Evolutionary conservation across 2,113 vertebrate species (phyloP).

Genomic region (Oxygymnocypris stewartii): DNA sequence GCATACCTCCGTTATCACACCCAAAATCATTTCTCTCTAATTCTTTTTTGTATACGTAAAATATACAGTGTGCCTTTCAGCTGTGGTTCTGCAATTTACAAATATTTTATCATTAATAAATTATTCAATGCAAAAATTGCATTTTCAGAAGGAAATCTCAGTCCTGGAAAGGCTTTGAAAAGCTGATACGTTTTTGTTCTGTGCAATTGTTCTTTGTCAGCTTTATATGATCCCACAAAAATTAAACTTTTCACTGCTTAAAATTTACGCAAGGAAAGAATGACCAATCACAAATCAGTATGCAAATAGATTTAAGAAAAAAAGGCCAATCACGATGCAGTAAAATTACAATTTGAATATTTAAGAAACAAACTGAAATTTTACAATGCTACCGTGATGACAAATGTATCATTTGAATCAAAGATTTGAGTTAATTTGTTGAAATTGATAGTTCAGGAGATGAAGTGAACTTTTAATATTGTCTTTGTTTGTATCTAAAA

Average conservation of each 20-base stretch:
- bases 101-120: slow-evolving; percentile 17
- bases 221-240: not conserved
- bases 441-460: not conserved
- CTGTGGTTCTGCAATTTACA: not conserved
- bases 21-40: not conserved
- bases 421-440: not conserved
- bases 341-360: not conserved
- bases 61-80: not conserved
- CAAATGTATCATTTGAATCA: not conserved
- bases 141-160: not conserved
- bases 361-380: not conserved
- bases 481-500: not conserved
- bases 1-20: slow-evolving; percentile 14
- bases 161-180: not conserved
- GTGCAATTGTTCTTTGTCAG: not conserved
- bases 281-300: not conserved
- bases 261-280: not conserved
- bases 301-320: not conserved
- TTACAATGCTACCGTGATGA: not conserved
- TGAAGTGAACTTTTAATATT: not conserved
- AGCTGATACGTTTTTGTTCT: not conserved
- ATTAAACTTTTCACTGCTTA: not conserved
- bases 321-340: not conserved
- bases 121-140: not conserved
- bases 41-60: slow-evolving; percentile 9